Evolutionary conservation across 2,888 invertebrate species (phyloP), one percentile per base, ranked within the genome.

Genomic region (Holacanthella duospinosa): DNA sequence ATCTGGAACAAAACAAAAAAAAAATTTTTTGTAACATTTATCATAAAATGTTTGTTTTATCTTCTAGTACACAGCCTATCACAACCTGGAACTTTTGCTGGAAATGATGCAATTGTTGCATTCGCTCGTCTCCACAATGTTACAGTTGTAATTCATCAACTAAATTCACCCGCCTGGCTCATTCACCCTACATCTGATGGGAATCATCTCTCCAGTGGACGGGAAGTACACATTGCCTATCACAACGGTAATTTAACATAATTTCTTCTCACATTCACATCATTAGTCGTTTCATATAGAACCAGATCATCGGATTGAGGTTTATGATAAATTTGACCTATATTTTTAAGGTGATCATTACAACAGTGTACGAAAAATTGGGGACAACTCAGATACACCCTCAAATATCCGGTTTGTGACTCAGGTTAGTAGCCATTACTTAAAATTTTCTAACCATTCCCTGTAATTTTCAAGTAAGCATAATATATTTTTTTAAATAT

Each of bases 71-170:
- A 71, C 24, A 74, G 75, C 66, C 72, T 80, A 57, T 74, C 75
- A 64, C 76, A 77, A 63, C 74, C 77, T n/a, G 80, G 80, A 1
- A 80, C 79, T 1, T 80, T 79, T 73, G 80, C 78, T 25, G 80
- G 80, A n/a, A 80, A 80, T 71, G 80, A 80, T 72, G 79, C 78
- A 27, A 78, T 80, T 60, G 80, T 80, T 54, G 79, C 80, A 2
- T 80, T 80, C 73, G 77, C 80, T 21, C 74, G 79, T 21, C 74
- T 78, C 1, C 77, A 78, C 65, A 73, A 75, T 64, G 77, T 79
- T 2, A 77, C 76, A 63, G 76, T 80, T 25, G 77, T 80, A 9
- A 80, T 80, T 58, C 80, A 80, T 71, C 71, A 71, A 63, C 54
- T 67, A 21, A 69, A 71, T 63, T 66, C 67, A 9, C 70, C 70